phyloP scores from a whole-genome alignment of 2,797 vertebrate genomes.

The Rhinatrema bivittatum region DNA sequence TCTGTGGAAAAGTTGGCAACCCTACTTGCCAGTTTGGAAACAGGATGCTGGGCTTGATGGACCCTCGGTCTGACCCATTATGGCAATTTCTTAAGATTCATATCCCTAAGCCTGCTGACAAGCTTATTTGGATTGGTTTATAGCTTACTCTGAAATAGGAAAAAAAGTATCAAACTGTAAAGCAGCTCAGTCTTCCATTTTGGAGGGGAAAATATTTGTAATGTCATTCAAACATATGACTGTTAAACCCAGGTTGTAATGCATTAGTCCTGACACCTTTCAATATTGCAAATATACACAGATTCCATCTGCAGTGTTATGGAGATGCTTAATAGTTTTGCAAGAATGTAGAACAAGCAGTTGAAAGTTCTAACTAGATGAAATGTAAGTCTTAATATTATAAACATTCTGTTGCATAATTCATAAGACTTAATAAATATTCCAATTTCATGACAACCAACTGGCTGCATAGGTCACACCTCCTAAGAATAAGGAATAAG shows the following conservation, averaged over 20 bases:
- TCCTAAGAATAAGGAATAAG: conserved; percentile 69
- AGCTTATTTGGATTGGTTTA: conserved; percentile 33
- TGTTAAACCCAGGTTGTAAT: conserved; percentile 26
- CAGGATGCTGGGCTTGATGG: too few species aligned
- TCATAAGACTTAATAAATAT: conserved; percentile 69
- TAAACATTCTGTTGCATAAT: conserved; percentile 62
- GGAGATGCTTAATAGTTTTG: conserved; percentile 33
- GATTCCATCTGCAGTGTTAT: conserved; percentile 15
- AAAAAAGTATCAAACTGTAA: too few species aligned
- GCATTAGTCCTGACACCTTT: conserved; percentile 17
- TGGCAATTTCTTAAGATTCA: too few species aligned
- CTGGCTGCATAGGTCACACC: conserved; percentile 65
- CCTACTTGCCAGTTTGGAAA: too few species aligned
- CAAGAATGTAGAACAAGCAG: conserved; percentile 45
- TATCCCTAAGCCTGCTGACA: too few species aligned
- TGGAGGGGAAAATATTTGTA: conserved; percentile 16
- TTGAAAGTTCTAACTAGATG: conserved; percentile 54
- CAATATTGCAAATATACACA: conserved; percentile 21
- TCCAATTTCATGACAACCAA: conserved; percentile 65
- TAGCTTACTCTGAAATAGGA: conserved; percentile 16
- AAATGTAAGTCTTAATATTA: conserved; percentile 55
- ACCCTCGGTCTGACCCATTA: too few species aligned
- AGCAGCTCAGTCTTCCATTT: conserved; percentile 29
- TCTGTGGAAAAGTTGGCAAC: too few species aligned
- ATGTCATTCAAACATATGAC: conserved; percentile 33